phyloP scores from a whole-genome alignment of 1,140 invertebrate genomes.

The Trissolcus basalis region DNA sequence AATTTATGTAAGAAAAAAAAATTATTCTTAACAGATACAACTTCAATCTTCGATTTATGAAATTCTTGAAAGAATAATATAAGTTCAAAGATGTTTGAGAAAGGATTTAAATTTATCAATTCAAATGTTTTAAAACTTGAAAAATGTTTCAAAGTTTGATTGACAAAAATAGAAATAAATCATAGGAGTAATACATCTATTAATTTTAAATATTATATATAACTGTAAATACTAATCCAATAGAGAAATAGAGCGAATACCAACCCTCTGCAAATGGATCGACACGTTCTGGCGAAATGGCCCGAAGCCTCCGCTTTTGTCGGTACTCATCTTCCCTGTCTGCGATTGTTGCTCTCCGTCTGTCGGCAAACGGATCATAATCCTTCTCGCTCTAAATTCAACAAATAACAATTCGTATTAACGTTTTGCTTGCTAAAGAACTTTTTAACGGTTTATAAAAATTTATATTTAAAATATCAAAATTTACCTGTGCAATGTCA shows the following conservation, averaged over 20 bases:
- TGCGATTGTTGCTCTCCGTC: slow-evolving; percentile 91
- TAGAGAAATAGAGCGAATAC: slow-evolving; percentile 64
- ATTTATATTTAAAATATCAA: too few species aligned
- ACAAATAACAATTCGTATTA: too few species aligned
- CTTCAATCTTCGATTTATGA: too few species aligned
- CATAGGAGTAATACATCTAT: background rate
- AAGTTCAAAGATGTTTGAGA: too few species aligned
- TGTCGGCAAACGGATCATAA: slow-evolving; percentile 97
- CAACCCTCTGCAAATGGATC: slow-evolving; percentile 99
- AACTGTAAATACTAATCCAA: too few species aligned
- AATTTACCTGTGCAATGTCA: slow-evolving; percentile 88
- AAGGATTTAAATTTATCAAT: too few species aligned
- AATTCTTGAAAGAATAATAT: too few species aligned
- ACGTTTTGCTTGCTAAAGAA: too few species aligned
- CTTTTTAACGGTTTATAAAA: too few species aligned
- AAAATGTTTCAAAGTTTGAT: background rate
- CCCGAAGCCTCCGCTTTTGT: slow-evolving; percentile 88
- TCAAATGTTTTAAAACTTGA: background rate
- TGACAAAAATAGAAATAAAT: background rate
- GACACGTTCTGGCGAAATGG: slow-evolving; percentile 96
- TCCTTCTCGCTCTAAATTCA: slow-evolving; percentile 92
- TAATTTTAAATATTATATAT: too few species aligned
- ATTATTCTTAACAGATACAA: too few species aligned
- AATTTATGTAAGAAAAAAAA: too few species aligned
- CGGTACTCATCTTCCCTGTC: slow-evolving; percentile 98